Evolutionary conservation across 2,797 vertebrate genomes (phyloP).

Genomic region (Rhabdomys pumilio): DNA sequence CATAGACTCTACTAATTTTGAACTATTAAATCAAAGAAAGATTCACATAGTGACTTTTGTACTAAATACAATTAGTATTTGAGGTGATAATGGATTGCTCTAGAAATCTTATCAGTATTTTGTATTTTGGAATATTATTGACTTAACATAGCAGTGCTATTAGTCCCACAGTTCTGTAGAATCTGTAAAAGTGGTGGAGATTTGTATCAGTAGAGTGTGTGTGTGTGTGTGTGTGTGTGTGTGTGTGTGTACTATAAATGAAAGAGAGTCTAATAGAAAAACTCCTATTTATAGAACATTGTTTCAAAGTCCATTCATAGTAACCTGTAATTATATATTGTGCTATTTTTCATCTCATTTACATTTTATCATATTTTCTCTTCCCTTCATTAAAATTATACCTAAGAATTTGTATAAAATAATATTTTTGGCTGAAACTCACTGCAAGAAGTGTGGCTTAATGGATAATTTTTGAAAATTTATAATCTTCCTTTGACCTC

Average conservation of each 20-base stretch:
- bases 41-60: not conserved
- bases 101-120: not conserved
- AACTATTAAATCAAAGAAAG: conserved; percentile 2
- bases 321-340: not conserved
- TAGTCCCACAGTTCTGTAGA: not conserved
- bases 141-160: not conserved
- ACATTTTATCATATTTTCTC: not conserved
- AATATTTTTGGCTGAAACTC: conserved; percentile 37
- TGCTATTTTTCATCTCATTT: not conserved
- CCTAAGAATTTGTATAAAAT: not conserved
- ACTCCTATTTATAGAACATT: not conserved
- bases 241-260: not conserved
- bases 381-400: not conserved
- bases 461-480: conserved; percentile 25
- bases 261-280: not conserved
- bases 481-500: conserved; percentile 44
- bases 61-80: conserved; percentile 12
- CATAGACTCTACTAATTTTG: not conserved
- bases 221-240: not conserved
- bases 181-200: not conserved
- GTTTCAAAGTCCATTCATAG: not conserved
- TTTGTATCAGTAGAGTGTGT: not conserved
- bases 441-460: not conserved
- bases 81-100: not conserved
- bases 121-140: conserved; percentile 2